Base-by-base conservation (phyloP, 2,888 invertebrate genomes). In the Bellardia bayeri region DNA sequence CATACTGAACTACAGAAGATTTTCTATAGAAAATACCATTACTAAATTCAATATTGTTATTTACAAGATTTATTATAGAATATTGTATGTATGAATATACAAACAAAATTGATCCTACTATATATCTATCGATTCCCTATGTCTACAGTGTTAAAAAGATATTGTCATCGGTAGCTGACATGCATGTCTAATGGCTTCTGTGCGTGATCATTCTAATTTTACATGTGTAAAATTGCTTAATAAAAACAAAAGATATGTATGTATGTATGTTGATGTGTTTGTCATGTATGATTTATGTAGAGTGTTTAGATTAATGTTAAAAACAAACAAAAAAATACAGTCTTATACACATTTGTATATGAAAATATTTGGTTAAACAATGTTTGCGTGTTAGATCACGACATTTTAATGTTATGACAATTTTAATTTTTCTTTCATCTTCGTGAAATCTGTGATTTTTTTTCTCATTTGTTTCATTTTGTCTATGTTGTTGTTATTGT, bases 331-430 rank as follows among this genome's bases (percentile, higher is more conserved):
- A 45, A 45, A 45, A 23, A 23, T 23, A 45, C 45, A 45, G 11
- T 45, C 45, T 45, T 45, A 45, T 13, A 45, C 9, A 13, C 7
- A 16, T 54, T 54, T 14, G 14, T 54, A 42, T n/a, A 33, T 13
- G 33, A 51, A 58, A 72, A 40, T 30, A 75, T 11, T 40, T 51
- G 63, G 37, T 37, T 37, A 61, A 42, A 42, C 23, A 7, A 78
- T n/a, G 78, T 68, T 80, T 80, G 71, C 82, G 79, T 82, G 79
- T 79, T 75, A 80, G 51, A 80, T 83, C 69, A 80, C 64, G 76
- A 72, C 51, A 80, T 84, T 78, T 71, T 49, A 42, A 82, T 82
- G 66, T 81, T 82, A 79, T 30, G 76, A 81, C 66, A 74, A 71
- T 86, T 86, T 82, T 79, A 7, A 75, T 80, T 80, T 83, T 75